Percentiles rank a stretch among this genome's conserved stretches.
phyloP scores from a whole-genome alignment of 2,888 invertebrate species.

The Sphaerophoria taeniata region DNA sequence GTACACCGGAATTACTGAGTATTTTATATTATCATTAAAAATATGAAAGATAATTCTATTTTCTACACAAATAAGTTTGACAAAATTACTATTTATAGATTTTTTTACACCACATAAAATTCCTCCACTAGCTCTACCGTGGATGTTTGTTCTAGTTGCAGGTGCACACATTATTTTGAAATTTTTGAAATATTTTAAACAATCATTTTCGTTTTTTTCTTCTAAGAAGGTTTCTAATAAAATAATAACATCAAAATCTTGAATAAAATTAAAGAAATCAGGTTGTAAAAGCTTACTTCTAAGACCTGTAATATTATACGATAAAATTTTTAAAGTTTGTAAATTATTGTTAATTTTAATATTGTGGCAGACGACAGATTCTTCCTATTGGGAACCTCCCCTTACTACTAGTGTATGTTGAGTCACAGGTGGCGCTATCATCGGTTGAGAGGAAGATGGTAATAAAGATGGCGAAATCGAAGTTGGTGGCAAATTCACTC shows the following conservation, averaged over 20 bases:
- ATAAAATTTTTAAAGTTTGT: neutral
- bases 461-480: neutral
- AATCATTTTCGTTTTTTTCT: neutral
- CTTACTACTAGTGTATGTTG: neutral
- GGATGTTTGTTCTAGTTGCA: neutral
- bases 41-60: too few relatives aligned
- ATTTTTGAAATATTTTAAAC: conserved; percentile 1
- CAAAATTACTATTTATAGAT: too few relatives aligned
- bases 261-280: conserved; percentile 5
- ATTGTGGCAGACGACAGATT: conserved; percentile 15
- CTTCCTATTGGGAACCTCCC: neutral
- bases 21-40: too few relatives aligned
- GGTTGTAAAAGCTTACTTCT: conserved; percentile 8
- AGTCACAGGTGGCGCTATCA: neutral
- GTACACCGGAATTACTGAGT: too few relatives aligned
- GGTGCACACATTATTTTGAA: conserved; percentile 3
- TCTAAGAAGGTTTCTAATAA: conserved; percentile 9
- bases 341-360: conserved; percentile 4
- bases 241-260: conserved; percentile 5
- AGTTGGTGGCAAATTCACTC: neutral
- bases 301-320: conserved; percentile 10
- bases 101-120: too few relatives aligned
- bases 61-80: too few relatives aligned
- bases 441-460: conserved; percentile 3
- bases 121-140: neutral